Percentiles rank a stretch among this genome's conserved stretches.
These are phyloP conservation scores for Todiramphus chloris DNA, from an alignment of 2,113 vertebrate genomes.

Conservation along the genomic window DNA sequence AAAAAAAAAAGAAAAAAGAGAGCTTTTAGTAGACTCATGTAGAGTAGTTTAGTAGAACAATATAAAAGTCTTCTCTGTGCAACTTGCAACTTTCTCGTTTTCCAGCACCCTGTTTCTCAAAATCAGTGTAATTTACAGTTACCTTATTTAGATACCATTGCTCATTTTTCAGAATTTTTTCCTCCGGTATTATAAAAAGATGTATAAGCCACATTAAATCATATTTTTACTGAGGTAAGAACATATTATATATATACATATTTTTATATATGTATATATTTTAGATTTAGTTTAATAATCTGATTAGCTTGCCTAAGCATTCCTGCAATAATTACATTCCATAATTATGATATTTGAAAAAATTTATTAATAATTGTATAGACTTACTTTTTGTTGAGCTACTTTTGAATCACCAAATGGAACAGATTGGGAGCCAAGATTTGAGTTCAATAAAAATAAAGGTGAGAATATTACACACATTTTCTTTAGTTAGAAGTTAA, in stretches of 20 bases:
- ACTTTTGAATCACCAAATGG: neutral
- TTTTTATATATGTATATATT: neutral
- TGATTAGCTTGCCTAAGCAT: neutral
- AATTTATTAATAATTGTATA: neutral
- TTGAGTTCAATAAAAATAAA: neutral
- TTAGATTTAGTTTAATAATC: neutral
- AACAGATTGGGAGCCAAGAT: neutral
- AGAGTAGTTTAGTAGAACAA: no score
- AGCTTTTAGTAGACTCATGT: neutral
- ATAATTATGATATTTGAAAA: neutral
- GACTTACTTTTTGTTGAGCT: neutral
- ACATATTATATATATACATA: neutral
- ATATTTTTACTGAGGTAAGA: neutral
- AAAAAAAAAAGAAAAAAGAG: neutral
- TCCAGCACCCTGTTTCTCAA: neutral
- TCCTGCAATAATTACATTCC: neutral
- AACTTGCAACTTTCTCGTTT: neutral
- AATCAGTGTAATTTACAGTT: neutral
- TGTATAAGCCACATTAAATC: neutral
- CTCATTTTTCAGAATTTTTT: neutral
- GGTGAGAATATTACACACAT: neutral
- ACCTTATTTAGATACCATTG: neutral
- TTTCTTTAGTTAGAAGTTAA: neutral
- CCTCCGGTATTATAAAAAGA: neutral
- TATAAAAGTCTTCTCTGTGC: neutral